Conservation (phyloP, 2,113 vertebrate genomes). For the Brachypteracias leptosomus region DNA sequence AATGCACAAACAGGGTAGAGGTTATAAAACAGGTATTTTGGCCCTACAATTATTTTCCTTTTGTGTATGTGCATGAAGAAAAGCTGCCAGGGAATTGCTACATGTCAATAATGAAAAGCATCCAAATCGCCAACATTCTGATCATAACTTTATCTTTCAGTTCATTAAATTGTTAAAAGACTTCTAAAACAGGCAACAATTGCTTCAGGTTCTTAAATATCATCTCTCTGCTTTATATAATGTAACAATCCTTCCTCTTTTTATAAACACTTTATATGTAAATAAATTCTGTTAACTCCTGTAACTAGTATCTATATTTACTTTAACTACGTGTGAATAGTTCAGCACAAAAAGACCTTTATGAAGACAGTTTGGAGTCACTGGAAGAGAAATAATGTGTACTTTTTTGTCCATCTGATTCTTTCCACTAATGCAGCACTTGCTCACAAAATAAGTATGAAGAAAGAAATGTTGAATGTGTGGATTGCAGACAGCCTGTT, state of each 20-base stretch:
- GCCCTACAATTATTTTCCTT: not conserved
- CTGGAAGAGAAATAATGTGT: not conserved
- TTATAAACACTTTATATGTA: not conserved
- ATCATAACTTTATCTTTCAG: not conserved
- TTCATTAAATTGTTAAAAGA: not conserved
- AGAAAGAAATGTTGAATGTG: constrained; percentile 19
- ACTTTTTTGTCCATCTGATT: not conserved
- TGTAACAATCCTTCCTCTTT: not conserved
- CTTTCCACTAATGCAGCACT: not conserved
- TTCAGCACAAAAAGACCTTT: not conserved
- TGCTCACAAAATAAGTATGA: not conserved
- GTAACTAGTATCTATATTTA: not conserved
- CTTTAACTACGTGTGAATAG: not conserved
- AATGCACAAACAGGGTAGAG: not conserved
- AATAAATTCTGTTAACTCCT: not conserved
- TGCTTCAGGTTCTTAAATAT: not conserved
- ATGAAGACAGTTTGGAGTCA: not conserved
- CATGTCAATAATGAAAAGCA: not conserved
- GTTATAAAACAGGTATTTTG: not conserved
- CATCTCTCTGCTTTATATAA: not conserved
- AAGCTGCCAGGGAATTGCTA: not conserved
- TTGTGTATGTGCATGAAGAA: not conserved
- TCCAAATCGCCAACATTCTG: not conserved
- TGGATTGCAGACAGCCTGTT: constrained; percentile 18
- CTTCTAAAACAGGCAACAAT: not conserved